Base-by-base conservation (phyloP, 1,140 invertebrate species). In the Physella acuta region DNA sequence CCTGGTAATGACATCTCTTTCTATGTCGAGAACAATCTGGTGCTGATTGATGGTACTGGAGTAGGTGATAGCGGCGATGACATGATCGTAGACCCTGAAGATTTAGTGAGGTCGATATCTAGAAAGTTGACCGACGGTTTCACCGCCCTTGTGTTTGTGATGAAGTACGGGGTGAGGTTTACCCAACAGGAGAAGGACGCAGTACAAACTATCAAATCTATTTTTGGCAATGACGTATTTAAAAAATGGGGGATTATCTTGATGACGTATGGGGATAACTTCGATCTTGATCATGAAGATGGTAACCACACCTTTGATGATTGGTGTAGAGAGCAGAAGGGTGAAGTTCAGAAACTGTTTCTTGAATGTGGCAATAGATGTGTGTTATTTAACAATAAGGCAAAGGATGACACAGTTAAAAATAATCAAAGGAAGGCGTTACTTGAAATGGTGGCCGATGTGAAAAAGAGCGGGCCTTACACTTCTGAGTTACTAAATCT, bases 101-200 rank as follows among this genome's bases (percentile, higher is more conserved):
- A n/a, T n/a, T n/a, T n/a, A n/a, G n/a, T n/a, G n/a, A n/a, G n/a
- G n/a, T n/a, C n/a, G n/a, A n/a, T n/a, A n/a, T n/a, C n/a, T n/a
- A n/a, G n/a, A 58, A 33, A 16, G 30, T 28, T 30, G 14, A 20
- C 24, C 1, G 36, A 34, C n/a, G 56, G 56, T n/a, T 58, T 33
- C 31, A 33, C 30, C 24, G 56, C 56, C 11, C 2, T 52, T 3
- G 0, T 73, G 73, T 51, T 73, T 75, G 14, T 62, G 81, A 4
- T 68, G 76, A 34, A 81, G 79, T 78, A 76, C 78, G 31, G 81
- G 79, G 72, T 78, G 79, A 62, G 11, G 39, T 37, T 39, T 37
- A 58, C 26, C 28, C 31, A 56, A 36, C 44, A 49, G 14, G 26
- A 65, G 33, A 52, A 33, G 33, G 11, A 33, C 30, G 31, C 62